Conservation (phyloP, 2,797 vertebrate species). For the Tachyglossus aculeatus region DNA sequence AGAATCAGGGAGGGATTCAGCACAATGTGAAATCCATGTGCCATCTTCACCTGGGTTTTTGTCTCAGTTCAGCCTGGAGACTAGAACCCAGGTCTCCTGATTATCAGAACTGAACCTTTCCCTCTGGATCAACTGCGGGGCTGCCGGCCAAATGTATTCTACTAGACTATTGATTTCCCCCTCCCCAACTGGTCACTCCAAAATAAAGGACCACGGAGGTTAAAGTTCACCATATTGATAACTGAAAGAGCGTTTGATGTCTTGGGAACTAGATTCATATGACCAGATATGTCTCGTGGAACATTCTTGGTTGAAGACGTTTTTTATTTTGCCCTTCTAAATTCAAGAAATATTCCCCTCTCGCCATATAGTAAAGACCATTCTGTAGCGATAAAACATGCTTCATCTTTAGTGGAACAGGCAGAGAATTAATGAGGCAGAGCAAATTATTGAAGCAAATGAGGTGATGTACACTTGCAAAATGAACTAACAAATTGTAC, state of each 20-base stretch:
- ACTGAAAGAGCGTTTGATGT: constrained; percentile 10
- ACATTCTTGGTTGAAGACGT: not conserved
- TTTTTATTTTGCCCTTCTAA: not conserved
- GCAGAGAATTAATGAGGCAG: not conserved
- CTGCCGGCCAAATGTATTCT: too few species aligned
- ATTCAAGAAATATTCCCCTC: not conserved
- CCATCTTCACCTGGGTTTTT: too few species aligned
- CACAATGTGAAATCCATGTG: too few species aligned
- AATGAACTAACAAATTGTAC: not conserved
- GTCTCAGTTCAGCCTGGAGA: too few species aligned
- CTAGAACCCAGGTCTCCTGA: too few species aligned
- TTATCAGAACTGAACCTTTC: too few species aligned
- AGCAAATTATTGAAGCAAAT: constrained; percentile 12
- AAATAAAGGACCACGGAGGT: constrained; percentile 20
- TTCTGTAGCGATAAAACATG: not conserved
- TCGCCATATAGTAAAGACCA: not conserved
- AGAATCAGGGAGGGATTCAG: too few species aligned
- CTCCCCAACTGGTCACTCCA: not conserved
- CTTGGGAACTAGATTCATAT: constrained; percentile 1
- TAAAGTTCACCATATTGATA: not conserved
- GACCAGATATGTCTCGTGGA: not conserved
- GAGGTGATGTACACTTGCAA: not conserved
- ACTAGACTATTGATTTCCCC: too few species aligned
- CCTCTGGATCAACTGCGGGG: too few species aligned
- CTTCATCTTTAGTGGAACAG: constrained; percentile 4